A percentile compares a stretch with the other conserved stretches of the same genome.
Evolutionary conservation across 2,113 vertebrate genomes (phyloP).

Genomic region (Thomomys bottae): DNA sequence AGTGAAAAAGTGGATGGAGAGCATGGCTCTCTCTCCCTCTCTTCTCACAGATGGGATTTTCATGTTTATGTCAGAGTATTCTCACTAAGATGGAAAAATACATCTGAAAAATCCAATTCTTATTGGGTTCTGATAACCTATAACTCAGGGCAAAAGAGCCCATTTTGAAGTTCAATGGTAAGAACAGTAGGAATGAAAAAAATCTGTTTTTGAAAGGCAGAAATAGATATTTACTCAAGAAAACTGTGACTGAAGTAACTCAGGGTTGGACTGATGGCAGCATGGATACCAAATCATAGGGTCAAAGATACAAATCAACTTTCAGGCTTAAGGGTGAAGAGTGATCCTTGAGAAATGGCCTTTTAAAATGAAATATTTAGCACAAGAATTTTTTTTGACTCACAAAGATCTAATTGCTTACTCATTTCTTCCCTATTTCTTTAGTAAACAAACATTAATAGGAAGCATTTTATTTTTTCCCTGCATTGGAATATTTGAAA

Average conservation of each 20-base stretch:
- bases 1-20: too few species aligned
- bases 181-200: not conserved
- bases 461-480: not conserved
- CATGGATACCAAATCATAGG: not conserved
- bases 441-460: not conserved
- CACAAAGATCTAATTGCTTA: not conserved
- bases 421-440: not conserved
- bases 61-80: not conserved
- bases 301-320: not conserved
- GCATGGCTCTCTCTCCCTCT: too few species aligned
- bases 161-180: not conserved
- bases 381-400: not conserved
- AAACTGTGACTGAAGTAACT: not conserved
- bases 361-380: slow-evolving; percentile 33
- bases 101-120: slow-evolving; percentile 22
- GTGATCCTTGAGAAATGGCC: not conserved
- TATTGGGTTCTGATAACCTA: not conserved
- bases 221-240: not conserved
- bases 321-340: not conserved
- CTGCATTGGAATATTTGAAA: slow-evolving; percentile 27
- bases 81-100: not conserved
- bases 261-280: not conserved
- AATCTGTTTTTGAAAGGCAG: not conserved
- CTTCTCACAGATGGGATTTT: too few species aligned
- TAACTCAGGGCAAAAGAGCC: not conserved